Evolutionary conservation across 2,113 vertebrate species (phyloP).

Genomic region (Gavialis gangeticus): DNA sequence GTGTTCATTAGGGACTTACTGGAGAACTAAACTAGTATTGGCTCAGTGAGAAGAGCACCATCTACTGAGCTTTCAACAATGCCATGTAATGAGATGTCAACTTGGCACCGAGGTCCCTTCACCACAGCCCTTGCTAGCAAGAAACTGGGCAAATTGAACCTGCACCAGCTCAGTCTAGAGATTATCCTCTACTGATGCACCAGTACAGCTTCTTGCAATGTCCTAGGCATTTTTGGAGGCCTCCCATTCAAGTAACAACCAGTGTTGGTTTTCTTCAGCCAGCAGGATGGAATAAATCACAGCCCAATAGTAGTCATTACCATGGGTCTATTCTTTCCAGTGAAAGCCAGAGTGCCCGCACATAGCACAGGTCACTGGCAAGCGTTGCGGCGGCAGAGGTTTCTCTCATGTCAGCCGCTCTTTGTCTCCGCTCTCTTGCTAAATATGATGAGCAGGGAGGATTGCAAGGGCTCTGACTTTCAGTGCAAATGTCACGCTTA

Average conservation of each 20-base stretch:
- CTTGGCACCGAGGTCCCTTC: background rate
- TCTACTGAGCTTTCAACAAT: background rate
- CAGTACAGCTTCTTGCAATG: background rate
- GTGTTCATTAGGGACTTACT: background rate
- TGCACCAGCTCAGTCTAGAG: background rate
- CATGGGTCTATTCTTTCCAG: background rate
- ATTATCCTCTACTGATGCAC: background rate
- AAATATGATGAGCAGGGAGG: fast-evolving
- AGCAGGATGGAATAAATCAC: background rate
- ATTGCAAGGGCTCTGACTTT: background rate
- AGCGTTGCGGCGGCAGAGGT: fast-evolving
- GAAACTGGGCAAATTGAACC: background rate
- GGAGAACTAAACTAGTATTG: background rate
- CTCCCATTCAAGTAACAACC: fast-evolving
- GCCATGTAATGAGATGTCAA: background rate
- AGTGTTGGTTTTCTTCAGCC: background rate
- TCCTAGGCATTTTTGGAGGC: fast-evolving
- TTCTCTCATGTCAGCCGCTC: background rate
- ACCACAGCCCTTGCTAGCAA: background rate
- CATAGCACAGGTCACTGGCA: background rate
- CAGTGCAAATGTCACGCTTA: background rate
- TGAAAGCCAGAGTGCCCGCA: background rate
- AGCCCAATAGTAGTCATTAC: background rate
- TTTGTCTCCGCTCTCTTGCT: fast-evolving
- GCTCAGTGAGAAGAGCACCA: background rate